phyloP scores from a whole-genome alignment of 2,113 vertebrate species.

The Neogale vison region DNA sequence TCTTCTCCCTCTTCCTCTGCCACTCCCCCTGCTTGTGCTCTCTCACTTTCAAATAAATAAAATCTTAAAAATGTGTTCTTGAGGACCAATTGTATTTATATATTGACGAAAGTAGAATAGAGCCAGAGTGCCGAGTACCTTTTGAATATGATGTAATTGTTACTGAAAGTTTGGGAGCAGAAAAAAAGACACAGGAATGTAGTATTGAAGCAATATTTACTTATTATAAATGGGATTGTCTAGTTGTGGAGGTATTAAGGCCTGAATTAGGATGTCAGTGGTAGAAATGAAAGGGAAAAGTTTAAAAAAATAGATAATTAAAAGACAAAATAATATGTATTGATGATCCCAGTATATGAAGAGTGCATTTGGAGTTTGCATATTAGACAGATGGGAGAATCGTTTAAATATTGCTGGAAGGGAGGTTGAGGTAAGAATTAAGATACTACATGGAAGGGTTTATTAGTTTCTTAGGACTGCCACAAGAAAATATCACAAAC shows the following conservation, averaged over 20 bases:
- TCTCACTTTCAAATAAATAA: neutral
- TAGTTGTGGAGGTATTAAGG: neutral
- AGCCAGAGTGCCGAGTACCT: neutral
- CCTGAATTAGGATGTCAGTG: neutral
- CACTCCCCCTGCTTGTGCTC: neutral
- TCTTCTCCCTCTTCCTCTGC: neutral
- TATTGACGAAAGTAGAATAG: slow-evolving; percentile 4
- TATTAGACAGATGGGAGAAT: neutral
- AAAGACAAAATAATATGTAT: neutral
- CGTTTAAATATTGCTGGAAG: neutral
- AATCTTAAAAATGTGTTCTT: neutral
- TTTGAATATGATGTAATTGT: neutral
- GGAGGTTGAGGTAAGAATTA: neutral
- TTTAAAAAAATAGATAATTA: neutral
- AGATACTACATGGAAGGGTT: neutral
- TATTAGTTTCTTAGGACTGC: neutral
- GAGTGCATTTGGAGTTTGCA: neutral
- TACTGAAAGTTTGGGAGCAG: neutral
- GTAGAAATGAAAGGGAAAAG: neutral
- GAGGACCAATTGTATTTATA: neutral
- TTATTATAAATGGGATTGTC: neutral
- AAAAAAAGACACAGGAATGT: neutral
- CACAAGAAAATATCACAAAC: neutral
- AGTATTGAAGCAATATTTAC: neutral
- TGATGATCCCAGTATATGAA: neutral